phyloP scores from a whole-genome alignment of 2,888 invertebrate species.

The Pardosa pseudoannulata region DNA sequence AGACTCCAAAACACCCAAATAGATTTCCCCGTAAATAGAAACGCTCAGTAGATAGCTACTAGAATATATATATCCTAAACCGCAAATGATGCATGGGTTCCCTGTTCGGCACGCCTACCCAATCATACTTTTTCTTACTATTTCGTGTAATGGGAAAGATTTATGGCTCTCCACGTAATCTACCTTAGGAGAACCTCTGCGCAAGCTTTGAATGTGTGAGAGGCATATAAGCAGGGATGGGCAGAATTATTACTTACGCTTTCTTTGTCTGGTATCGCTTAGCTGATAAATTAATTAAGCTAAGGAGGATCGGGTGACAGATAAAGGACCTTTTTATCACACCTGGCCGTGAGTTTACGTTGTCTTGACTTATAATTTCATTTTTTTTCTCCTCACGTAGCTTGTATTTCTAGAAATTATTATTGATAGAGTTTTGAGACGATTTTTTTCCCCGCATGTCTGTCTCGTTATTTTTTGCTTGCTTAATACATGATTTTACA shows the following conservation, averaged over 20 bases:
- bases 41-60: no score
- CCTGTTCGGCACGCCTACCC: neutral
- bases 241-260: neutral
- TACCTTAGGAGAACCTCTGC: neutral
- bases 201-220: neutral
- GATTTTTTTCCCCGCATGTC: no score
- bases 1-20: no score
- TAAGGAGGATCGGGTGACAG: neutral
- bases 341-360: neutral
- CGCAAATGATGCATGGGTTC: no score
- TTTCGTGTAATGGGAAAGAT: neutral
- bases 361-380: neutral
- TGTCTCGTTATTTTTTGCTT: no score
- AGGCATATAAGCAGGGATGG: neutral
- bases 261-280: neutral
- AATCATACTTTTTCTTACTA: neutral
- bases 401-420: no score
- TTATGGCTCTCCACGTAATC: neutral
- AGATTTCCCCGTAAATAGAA: no score
- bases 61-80: no score
- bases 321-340: neutral
- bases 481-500: no score
- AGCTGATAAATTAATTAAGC: conserved; percentile 5
- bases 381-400: neutral
- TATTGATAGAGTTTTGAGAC: no score